These are phyloP conservation scores for Redunca redunca DNA, from an alignment of 2,113 vertebrate genomes.

Conservation along the genomic window DNA sequence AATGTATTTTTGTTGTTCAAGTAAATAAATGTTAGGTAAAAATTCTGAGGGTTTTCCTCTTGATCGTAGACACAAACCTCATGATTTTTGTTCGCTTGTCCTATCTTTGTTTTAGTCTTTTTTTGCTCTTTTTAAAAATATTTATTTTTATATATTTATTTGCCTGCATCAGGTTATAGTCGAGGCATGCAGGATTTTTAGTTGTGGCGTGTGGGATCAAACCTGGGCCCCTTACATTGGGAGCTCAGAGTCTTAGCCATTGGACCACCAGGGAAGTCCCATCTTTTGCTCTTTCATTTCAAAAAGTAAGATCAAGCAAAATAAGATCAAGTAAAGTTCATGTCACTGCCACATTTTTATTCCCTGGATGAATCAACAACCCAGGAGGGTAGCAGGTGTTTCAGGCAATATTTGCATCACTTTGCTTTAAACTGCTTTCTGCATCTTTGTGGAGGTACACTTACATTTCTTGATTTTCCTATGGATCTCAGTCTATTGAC, in stretches of 20 bases:
- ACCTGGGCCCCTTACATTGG: background rate
- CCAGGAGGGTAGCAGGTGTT: background rate
- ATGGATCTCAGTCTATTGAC: background rate
- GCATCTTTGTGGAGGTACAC: background rate
- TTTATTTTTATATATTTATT: background rate
- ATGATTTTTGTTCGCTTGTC: background rate
- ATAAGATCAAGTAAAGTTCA: background rate
- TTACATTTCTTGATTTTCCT: background rate
- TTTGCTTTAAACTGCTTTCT: background rate
- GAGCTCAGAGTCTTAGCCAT: background rate
- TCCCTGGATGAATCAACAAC: background rate
- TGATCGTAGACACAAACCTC: background rate
- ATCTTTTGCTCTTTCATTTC: background rate
- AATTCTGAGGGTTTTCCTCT: background rate
- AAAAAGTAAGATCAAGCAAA: background rate
- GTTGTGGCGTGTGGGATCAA: background rate
- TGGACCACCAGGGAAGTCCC: background rate
- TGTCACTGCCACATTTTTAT: background rate
- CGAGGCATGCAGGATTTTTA: background rate
- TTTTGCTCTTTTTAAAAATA: background rate
- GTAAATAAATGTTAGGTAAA: background rate
- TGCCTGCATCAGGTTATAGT: background rate
- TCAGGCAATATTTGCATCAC: background rate
- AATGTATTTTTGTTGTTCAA: background rate
- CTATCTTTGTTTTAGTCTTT: background rate